Base-by-base conservation (phyloP, 2,113 vertebrate species). In the Xiphophorus maculatus region DNA sequence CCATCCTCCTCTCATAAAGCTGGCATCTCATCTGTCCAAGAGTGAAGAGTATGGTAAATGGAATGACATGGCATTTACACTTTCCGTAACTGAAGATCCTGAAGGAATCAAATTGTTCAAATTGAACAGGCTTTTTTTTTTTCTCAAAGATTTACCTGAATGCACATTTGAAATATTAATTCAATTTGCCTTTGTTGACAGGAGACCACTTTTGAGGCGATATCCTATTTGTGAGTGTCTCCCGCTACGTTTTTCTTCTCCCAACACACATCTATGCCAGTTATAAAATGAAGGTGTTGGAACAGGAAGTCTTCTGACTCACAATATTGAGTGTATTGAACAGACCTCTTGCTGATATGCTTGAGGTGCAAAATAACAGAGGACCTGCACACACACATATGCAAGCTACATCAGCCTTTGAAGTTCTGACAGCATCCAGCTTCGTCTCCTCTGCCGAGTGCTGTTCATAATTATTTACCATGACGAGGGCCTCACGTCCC, bases 1-100 rank as follows among this genome's bases (percentile, higher is more conserved):
- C 88, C 82, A 87, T 91, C 89, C 85, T 86, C 81, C 83, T 80
- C 90, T 92, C 90, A 92, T 92, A 93, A 92, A 92, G 85, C 79
- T 88, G 91, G 86, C 92, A 90, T 92, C 89, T 91, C 84, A 91
- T 93, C 90, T 91, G 83, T 92, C 87, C 75, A 40, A 63, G 82
- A 84, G 77, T 86, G 85, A 89, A 70, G 69, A 84, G 71, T 66
- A 82, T 66, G 88, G 77, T 75, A 88, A 90, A 90, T 78, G 69
- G 84, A 90, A 87, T 82, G 88, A 88, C 85, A 83, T 74, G 29
- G 48, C 71, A 84, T 88, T 92, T 86, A 72, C 81, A 76, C 86
- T 72, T 79, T 86, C 72, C 88, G 71, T 19, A 72, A 79, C 63
- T 77, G 19, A 78, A 35, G 67, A 37, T 80, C 74, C 77, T 54